These are phyloP conservation scores for Callyntrura guangdongensis DNA, from an alignment of 2,888 invertebrate genomes.

Conservation along the genomic window DNA sequence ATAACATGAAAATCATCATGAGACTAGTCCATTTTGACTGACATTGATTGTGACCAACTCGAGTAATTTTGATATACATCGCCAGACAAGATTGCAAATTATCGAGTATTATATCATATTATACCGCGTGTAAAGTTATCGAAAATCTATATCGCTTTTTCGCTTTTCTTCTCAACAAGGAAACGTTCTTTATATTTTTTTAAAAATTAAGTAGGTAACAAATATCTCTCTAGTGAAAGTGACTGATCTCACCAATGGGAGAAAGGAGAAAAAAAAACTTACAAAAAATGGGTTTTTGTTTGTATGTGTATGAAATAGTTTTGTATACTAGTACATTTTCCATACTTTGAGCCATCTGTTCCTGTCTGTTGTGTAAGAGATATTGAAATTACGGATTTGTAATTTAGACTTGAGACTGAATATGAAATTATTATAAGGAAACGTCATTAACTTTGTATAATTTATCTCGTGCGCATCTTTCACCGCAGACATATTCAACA, in stretches of 20 bases:
- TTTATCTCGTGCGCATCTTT: not conserved
- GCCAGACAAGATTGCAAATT: not conserved
- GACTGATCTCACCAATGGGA: constrained; percentile 57
- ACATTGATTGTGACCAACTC: constrained; percentile 49
- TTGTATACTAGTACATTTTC: not conserved
- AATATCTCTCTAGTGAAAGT: constrained; percentile 48
- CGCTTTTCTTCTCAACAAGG: not conserved
- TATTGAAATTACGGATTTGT: constrained; percentile 53
- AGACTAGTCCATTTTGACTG: constrained; percentile 58
- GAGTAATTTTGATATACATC: constrained; percentile 19
- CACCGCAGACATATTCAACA: not conserved
- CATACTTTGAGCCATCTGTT: not conserved
- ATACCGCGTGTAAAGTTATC: not conserved
- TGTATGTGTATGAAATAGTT: not conserved
- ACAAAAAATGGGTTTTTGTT: constrained; percentile 16
- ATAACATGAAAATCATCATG: constrained; percentile 13
- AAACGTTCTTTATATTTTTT: constrained; percentile 20
- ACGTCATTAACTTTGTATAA: not conserved
- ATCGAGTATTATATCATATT: not conserved
- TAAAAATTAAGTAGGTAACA: constrained; percentile 1
- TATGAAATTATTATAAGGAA: constrained; percentile 36
- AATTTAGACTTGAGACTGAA: constrained; percentile 55
- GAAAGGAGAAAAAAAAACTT: not conserved
- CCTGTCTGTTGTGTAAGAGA: not conserved
- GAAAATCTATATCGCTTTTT: constrained; percentile 13